These are phyloP conservation scores for Oreochromis spilurus DNA, from an alignment of 2,113 vertebrate species.

Conservation along the genomic window DNA sequence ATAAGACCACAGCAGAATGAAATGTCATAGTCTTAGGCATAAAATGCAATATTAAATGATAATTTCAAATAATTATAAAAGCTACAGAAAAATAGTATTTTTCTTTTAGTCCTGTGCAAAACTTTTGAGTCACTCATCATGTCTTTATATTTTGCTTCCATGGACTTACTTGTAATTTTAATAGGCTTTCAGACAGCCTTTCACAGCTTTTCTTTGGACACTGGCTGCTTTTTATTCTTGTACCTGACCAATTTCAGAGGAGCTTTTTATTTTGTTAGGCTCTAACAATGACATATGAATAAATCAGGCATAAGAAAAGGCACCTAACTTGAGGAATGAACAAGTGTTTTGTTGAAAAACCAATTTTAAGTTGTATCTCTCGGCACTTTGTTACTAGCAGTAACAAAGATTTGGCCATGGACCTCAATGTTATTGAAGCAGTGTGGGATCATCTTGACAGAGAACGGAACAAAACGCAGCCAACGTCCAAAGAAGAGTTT, in stretches of 20 bases:
- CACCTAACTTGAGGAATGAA: not conserved
- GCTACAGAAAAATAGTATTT: not conserved
- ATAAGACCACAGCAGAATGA: not conserved
- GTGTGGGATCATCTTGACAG: not conserved
- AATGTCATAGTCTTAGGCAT: not conserved
- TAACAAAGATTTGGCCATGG: not conserved
- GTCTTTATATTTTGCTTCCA: not conserved
- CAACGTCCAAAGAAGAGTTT: not conserved
- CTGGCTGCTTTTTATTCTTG: not conserved
- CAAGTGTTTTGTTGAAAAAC: not conserved
- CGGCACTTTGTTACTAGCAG: accelerated
- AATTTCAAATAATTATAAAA: not conserved
- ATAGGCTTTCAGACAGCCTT: not conserved
- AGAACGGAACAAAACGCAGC: not conserved
- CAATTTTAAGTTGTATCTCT: not conserved
- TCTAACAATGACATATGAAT: not conserved
- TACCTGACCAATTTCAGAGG: not conserved
- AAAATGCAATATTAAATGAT: not conserved
- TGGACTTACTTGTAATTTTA: not conserved
- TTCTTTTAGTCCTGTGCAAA: not conserved
- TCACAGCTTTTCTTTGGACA: not conserved
- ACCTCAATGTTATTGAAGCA: not conserved
- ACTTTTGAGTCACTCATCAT: not conserved
- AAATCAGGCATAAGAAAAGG: not conserved
- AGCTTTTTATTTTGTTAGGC: not conserved